Base-by-base conservation (phyloP, 2,113 vertebrate genomes). In the Nycticorax nycticorax region DNA sequence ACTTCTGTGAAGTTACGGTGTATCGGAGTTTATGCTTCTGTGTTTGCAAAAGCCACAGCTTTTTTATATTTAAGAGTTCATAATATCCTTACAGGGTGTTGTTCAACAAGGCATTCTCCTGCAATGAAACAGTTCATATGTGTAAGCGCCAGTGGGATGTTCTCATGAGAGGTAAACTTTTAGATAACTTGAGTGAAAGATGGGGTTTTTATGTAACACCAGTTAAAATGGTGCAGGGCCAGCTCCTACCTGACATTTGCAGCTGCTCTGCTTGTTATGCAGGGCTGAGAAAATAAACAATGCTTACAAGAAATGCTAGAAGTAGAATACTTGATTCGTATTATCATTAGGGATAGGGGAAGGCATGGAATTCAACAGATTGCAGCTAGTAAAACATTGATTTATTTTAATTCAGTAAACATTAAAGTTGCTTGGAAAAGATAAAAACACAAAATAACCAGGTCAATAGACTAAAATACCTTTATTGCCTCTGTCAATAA, bases 251-350 rank as follows among this genome's bases (percentile, higher is more conserved):
- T 92, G 71, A 75, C 28, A 59, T 77, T 87, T 80, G 32, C 73
- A 88, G 45, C 41, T 94, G 10, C 76, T 52, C 47, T 86, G n/a
- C 12, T 24, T 95, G n/a, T 84, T 81, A 63, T 1, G 9, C 80
- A 68, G 52, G 30, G 45, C 37, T 90, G 47, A 95, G 63, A 91
- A 96, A 96, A 93, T 92, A 88, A 94, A 64, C 12, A 77, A 1
- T 45, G 35, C 17, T 35, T 85, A 63, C 33, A 80, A 81, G 84
- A 94, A 94, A 93, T 57, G 24, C 39, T 62, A 92, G 79, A 96
- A 93, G 90, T 77, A 82, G 47, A 92, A 50, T 93, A 94, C 91
- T 97, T 89, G 66, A 78, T 93, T 96, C 14, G 8, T 76, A 18
- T 28, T 72, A n/a, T 26, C 69, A 17, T 93, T 89, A 89, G 43